A percentile compares a stretch with the other conserved stretches of the same genome.
These are phyloP conservation scores for Vulpes ferrilata DNA, from an alignment of 2,113 vertebrate genomes.

Conservation along the genomic window DNA sequence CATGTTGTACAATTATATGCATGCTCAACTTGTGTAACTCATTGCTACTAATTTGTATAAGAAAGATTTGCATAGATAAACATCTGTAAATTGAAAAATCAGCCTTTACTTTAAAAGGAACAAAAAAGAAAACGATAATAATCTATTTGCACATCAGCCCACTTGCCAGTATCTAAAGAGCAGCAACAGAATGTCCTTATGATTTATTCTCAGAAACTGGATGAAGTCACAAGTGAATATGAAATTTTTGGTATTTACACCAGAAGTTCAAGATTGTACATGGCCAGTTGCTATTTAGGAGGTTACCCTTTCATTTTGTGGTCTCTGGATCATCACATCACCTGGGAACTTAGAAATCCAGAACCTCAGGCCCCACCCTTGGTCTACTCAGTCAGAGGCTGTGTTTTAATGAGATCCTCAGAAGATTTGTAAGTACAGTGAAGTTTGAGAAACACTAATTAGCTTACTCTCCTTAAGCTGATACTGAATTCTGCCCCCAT, in stretches of 20 bases:
- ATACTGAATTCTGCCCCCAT: background rate
- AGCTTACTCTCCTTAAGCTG: background rate
- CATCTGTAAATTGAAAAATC: slow-evolving; percentile 48
- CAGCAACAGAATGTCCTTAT: background rate
- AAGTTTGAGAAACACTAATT: background rate
- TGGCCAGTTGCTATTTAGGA: background rate
- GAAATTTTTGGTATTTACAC: background rate
- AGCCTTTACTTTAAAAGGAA: slow-evolving; percentile 29
- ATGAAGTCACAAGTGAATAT: background rate
- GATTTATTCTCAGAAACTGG: background rate
- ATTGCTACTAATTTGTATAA: slow-evolving; percentile 59
- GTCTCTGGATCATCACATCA: slow-evolving; percentile 12
- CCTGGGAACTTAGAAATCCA: background rate
- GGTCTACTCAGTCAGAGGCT: background rate
- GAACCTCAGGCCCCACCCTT: background rate
- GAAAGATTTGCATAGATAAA: slow-evolving; percentile 37
- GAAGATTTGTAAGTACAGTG: background rate
- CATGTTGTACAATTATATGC: background rate
- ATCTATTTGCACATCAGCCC: background rate
- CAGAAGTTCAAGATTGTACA: background rate
- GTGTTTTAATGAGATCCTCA: background rate
- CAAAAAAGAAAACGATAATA: background rate
- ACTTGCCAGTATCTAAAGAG: background rate
- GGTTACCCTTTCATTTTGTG: background rate
- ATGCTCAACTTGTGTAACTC: background rate